These are phyloP conservation scores for Lycaon pictus DNA, from an alignment of 2,113 vertebrate genomes.

Conservation along the genomic window DNA sequence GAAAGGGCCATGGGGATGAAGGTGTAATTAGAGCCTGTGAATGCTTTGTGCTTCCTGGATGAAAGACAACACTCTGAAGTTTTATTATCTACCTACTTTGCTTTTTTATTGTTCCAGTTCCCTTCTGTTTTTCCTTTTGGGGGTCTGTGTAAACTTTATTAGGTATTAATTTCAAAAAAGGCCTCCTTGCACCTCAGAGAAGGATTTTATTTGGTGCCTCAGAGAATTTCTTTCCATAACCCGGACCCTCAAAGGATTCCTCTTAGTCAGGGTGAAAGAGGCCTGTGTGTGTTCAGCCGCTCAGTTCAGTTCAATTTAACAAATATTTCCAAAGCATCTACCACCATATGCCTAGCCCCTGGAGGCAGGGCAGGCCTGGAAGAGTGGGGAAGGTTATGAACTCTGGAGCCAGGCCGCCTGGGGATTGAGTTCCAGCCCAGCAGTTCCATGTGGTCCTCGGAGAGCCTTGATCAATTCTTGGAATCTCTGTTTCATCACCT, in stretches of 20 bases:
- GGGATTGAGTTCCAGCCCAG: neutral
- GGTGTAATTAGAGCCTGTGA: neutral
- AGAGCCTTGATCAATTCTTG: neutral
- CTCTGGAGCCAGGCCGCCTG: neutral
- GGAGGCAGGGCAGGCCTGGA: neutral
- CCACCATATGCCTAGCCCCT: neutral
- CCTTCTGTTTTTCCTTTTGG: conserved; percentile 63
- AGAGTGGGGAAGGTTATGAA: neutral
- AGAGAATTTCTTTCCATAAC: conserved; percentile 39
- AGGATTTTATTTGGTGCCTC: conserved; percentile 67
- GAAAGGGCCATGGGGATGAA: neutral
- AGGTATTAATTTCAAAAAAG: conserved; percentile 70
- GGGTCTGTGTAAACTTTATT: conserved; percentile 66
- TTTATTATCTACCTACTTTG: conserved; percentile 64
- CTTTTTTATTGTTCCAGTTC: conserved; percentile 48
- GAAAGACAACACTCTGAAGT: conserved; percentile 42
- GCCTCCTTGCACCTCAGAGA: conserved; percentile 37
- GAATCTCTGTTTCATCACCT: conserved; percentile 8
- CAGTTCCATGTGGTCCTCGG: neutral
- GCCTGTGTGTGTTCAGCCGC: neutral
- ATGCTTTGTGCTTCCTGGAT: conserved; percentile 48
- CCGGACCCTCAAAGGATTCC: neutral
- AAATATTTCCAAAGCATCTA: conserved; percentile 29
- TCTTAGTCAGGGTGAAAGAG: neutral
- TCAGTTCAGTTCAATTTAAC: neutral